Evolutionary conservation across 2,888 invertebrate species (phyloP).

Genomic region (Microctonus aethiopoides): DNA sequence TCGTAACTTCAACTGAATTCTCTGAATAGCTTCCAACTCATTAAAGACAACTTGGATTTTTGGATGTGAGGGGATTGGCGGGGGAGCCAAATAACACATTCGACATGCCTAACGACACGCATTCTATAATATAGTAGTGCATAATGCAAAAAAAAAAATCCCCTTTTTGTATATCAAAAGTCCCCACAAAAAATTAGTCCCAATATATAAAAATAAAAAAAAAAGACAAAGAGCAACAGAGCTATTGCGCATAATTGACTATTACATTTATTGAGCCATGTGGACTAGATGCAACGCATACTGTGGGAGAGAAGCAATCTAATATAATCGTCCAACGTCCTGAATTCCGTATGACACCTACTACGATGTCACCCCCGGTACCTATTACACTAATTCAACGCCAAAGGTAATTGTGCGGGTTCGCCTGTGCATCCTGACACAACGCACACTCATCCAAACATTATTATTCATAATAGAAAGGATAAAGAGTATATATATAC

Average conservation of each 20-base stretch:
- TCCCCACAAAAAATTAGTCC: background rate
- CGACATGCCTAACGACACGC: background rate
- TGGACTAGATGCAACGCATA: background rate
- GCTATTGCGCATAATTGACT: background rate
- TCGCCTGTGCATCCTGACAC: conserved; percentile 30
- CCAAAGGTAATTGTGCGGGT: conserved; percentile 51
- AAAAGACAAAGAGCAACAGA: too few species aligned
- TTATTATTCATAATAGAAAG: conserved; percentile 28
- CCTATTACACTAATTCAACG: conserved; percentile 57
- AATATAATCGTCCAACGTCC: conserved; percentile 43
- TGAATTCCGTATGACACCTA: conserved; percentile 45
- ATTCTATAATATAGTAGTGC: too few species aligned
- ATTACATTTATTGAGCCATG: conserved; percentile 24
- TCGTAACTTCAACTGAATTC: conserved; percentile 45
- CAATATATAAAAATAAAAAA: too few species aligned
- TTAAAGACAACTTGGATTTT: conserved; percentile 38
- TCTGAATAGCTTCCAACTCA: conserved; percentile 55
- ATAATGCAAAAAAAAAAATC: background rate
- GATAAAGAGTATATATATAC: background rate
- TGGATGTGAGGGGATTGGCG: background rate
- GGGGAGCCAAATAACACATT: background rate
- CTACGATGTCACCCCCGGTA: conserved; percentile 50
- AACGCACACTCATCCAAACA: conserved; percentile 22
- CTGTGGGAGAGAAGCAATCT: too few species aligned
- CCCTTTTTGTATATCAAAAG: background rate